Evolutionary conservation across 1,140 invertebrate species (phyloP).

Genomic region (Drosophila insularis): DNA sequence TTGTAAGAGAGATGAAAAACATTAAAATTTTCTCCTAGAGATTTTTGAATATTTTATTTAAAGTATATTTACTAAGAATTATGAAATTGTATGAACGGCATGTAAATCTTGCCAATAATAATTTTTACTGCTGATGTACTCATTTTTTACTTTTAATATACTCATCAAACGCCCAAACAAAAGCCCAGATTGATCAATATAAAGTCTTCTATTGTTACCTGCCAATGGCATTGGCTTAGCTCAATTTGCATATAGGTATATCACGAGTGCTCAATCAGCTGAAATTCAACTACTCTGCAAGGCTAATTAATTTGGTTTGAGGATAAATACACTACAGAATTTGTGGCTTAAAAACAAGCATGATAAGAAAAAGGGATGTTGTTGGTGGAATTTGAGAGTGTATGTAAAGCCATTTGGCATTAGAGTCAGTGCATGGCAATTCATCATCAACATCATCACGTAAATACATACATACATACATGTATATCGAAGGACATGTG

Average conservation of each 20-base stretch:
- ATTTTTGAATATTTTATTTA: not conserved
- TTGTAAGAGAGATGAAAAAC: not conserved
- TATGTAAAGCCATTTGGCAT: not conserved
- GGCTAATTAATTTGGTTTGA: slow-evolving; percentile 57
- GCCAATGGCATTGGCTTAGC: not conserved
- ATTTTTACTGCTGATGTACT: too few relatives aligned
- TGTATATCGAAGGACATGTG: slow-evolving; percentile 42
- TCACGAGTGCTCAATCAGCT: slow-evolving; percentile 41
- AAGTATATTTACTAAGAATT: too few relatives aligned
- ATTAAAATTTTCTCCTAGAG: not conserved
- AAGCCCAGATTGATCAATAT: too few relatives aligned
- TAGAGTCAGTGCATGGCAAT: slow-evolving; percentile 31
- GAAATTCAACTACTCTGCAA: slow-evolving; percentile 7
- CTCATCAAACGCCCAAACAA: too few relatives aligned
- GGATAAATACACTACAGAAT: slow-evolving; percentile 38
- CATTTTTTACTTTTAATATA: too few relatives aligned
- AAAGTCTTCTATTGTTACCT: not conserved
- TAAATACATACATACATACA: slow-evolving; percentile 8
- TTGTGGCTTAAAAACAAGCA: slow-evolving; percentile 20
- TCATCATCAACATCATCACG: slow-evolving; percentile 40
- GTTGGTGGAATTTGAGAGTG: not conserved
- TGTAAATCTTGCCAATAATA: too few relatives aligned
- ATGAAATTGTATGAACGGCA: too few relatives aligned
- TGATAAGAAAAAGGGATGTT: not conserved
- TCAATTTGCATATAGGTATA: slow-evolving; percentile 4